Evolutionary conservation across 1,140 invertebrate genomes (phyloP).

Genomic region (Drosophila teissieri): DNA sequence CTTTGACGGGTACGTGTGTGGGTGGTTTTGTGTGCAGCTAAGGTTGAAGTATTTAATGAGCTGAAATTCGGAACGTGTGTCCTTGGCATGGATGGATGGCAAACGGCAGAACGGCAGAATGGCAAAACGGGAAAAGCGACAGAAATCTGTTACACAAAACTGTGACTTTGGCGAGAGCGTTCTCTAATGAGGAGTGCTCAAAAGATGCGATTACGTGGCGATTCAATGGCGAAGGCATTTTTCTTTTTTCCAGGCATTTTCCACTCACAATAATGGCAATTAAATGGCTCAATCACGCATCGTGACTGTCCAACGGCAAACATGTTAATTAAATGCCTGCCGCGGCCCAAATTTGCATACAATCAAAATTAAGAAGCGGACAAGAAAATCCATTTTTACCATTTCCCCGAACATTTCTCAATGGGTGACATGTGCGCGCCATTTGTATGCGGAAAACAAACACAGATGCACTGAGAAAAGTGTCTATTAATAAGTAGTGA

Average conservation of each 20-base stretch:
- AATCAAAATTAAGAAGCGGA: constrained; percentile 52
- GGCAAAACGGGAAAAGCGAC: neutral
- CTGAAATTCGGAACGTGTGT: constrained; percentile 71
- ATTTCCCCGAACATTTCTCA: constrained; percentile 36
- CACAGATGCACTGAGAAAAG: constrained; percentile 18
- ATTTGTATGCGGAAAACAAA: constrained; percentile 71
- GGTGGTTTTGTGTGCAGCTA: constrained; percentile 49
- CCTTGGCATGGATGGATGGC: constrained; percentile 43
- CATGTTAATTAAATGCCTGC: constrained; percentile 54
- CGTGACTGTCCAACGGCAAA: constrained; percentile 25
- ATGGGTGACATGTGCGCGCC: constrained; percentile 62
- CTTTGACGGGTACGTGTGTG: constrained; percentile 60
- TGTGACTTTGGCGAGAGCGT: constrained; percentile 13
- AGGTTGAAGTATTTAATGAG: constrained; percentile 79
- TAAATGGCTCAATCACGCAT: constrained; percentile 44
- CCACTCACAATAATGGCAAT: constrained; percentile 19
- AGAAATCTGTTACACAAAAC: constrained; percentile 43
- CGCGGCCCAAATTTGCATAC: constrained; percentile 55
- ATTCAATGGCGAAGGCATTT: constrained; percentile 16
- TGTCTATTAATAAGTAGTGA: neutral
- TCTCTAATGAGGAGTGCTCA: constrained; percentile 42
- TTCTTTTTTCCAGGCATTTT: constrained; percentile 7
- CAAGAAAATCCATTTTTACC: constrained; percentile 50
- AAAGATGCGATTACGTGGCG: constrained; percentile 26
- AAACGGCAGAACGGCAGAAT: neutral